phyloP scores from a whole-genome alignment of 1,140 invertebrate genomes.

The Hycleus phaleratus region DNA sequence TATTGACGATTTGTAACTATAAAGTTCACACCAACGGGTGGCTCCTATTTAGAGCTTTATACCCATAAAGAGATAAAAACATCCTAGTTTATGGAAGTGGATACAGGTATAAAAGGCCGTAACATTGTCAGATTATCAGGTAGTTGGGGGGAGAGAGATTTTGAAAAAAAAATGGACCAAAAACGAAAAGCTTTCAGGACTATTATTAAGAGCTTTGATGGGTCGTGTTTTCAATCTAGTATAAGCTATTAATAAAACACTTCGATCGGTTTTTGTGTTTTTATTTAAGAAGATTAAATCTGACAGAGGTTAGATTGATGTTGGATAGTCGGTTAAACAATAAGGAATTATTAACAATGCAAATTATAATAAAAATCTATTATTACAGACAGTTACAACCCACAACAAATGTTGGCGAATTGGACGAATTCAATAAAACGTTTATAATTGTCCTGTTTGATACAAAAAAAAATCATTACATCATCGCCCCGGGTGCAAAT shows the following conservation, averaged over 20 bases:
- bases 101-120: too few species aligned
- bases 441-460: slow-evolving; percentile 17
- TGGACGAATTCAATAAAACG: slow-evolving; percentile 19
- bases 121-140: slow-evolving; percentile 12
- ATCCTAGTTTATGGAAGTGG: too few species aligned
- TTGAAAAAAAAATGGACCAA: slow-evolving; percentile 2
- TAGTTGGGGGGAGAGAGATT: neutral
- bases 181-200: slow-evolving; percentile 9
- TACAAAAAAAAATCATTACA: slow-evolving; percentile 21
- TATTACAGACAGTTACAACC: slow-evolving; percentile 3
- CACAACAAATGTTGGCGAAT: slow-evolving; percentile 20
- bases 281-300: slow-evolving; percentile 12
- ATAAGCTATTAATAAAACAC: slow-evolving; percentile 15
- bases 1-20: neutral
- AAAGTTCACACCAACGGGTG: slow-evolving; percentile 19
- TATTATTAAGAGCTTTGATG: slow-evolving; percentile 18
- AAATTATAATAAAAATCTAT: slow-evolving; percentile 1
- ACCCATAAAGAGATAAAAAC: slow-evolving; percentile 1
- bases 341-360: slow-evolving; percentile 1
- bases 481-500: slow-evolving; percentile 16
- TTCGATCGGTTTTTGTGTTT: neutral
- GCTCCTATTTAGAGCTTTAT: slow-evolving; percentile 18
- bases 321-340: slow-evolving; percentile 1
- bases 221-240: slow-evolving; percentile 7
- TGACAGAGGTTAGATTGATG: neutral